Evolutionary conservation across 2,797 vertebrate genomes (phyloP), one percentile per base, ranked within the genome.

Genomic region (Apogon talboti): DNA sequence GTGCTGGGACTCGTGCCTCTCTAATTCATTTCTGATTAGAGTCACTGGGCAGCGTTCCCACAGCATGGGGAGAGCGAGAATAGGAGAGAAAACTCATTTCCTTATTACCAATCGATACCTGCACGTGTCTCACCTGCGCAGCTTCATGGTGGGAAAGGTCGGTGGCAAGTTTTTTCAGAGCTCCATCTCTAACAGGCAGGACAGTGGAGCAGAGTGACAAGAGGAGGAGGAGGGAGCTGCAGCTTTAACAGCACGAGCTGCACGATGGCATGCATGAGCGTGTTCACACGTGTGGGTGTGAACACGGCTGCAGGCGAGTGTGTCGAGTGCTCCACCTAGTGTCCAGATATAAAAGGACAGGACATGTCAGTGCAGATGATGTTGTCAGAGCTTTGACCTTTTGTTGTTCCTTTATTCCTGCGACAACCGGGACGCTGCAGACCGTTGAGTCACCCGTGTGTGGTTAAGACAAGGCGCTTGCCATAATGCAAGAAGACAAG

Each of bases 241-340:
- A 78, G 81, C 74, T 79, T 63, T 67, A 63, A 66, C 65, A 76
- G 78, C 60, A 16, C 9, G 71, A 38, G 28, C 45, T 67, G 82
- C 71, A 78, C 28, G 73, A 76, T 41, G 14, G 51, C 78, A 71
- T 18, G 77, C 70, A 70, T 68, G 66, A 79, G 67, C 21, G 48
- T 50, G 0, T 63, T 69, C 75, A 61, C 75, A 66, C 45, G 55
- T 76, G 73, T 65, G 75, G 65, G 74, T 68, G 76, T 72, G 76
- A 75, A 63, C 62, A 67, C 3, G 62, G 58, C 42, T 0, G 43
- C 16, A 45, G 2, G 48, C 41, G 30, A 33, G 44, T 72, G 89
- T 80, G 75, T 50, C 82, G 35, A 89, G 74, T 74, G 85, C 88
- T 59, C 89, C 92, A 88, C 84, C 93, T 92, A 84, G 87, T 91